phyloP scores from a whole-genome alignment of 2,888 invertebrate genomes.

The Netelia melanura region DNA sequence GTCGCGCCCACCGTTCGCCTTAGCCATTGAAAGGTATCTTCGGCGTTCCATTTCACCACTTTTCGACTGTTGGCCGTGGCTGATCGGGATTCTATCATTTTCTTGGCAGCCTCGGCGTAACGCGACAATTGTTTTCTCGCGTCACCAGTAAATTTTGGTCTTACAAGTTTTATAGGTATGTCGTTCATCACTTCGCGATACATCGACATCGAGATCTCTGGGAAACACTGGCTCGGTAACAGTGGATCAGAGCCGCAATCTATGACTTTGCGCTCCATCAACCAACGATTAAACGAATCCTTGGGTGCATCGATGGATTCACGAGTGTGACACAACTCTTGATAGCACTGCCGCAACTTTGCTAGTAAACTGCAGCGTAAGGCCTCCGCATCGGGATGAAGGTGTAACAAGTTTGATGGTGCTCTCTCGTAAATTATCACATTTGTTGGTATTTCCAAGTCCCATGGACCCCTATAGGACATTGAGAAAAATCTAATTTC shows the following conservation, averaged over 20 bases:
- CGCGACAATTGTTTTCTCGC: slow-evolving; percentile 96
- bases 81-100: slow-evolving; percentile 97
- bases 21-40: slow-evolving; percentile 98
- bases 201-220: slow-evolving; percentile 97
- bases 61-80: slow-evolving; percentile 97
- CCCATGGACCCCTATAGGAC: slow-evolving; percentile 93
- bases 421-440: slow-evolving; percentile 95
- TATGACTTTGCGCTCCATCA: slow-evolving; percentile 96
- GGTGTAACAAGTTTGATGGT: slow-evolving; percentile 94
- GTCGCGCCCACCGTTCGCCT: slow-evolving; percentile 96
- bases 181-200: slow-evolving; percentile 99
- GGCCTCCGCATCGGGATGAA: slow-evolving; percentile 97
- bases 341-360: slow-evolving; percentile 95
- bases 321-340: slow-evolving; percentile 96
- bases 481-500: slow-evolving; percentile 47
- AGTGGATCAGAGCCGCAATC: slow-evolving; percentile 94
- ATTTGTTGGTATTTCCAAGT: slow-evolving; percentile 96
- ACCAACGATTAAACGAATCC: slow-evolving; percentile 98
- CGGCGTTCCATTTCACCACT: slow-evolving; percentile 99
- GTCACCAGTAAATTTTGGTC: slow-evolving; percentile 98
- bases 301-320: slow-evolving; percentile 97
- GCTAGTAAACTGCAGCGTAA: slow-evolving; percentile 92
- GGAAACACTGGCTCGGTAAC: slow-evolving; percentile 95
- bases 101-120: slow-evolving; percentile 98
- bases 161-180: slow-evolving; percentile 97